Evolutionary conservation across 2,888 invertebrate species (phyloP), one percentile per base, ranked within the genome.

Genomic region (Andrena bucephala): DNA sequence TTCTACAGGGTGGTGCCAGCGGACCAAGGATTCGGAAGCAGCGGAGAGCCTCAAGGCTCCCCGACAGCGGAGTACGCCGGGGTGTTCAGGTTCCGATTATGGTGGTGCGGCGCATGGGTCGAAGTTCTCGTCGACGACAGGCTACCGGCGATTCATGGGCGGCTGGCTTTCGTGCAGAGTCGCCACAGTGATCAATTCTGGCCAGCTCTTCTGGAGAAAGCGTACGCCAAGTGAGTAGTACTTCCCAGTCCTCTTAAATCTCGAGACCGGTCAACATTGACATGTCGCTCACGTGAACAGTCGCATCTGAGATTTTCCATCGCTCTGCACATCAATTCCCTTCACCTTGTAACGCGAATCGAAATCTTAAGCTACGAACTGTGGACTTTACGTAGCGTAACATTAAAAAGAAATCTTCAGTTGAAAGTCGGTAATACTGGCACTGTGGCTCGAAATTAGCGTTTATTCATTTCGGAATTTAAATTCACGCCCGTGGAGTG

Each of bases 41-140:
- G 81, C 50, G 95, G 95, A 50, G 95, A 95, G 16, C 95, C 96
- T 20, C 81, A 90, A 2, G 90, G 90, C 65, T 92, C 92, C 16
- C 94, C 94, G 8, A 93, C 92, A 27, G 92, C 92, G 75, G 94
- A 94, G 81, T 97, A 97, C 90, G 96, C 97, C 62, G 98, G 98
- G 0, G 96, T 98, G 24, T 98, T 97, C 94, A 96, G 98, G 86
- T 98, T 98, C 94, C 96, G 98, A 0, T 94, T 98, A 29, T 98
- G 98, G 98, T 98, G 98, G 98, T 98, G 98, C 92, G 98, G 98
- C 4, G 97, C 98, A 92, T 98, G 98, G 98, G 96, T 97, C 33
- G 98, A 98, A 93, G 97, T 97, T 48, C 95, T 98, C 68, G 97
- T 98, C 24, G 98, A 98, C 93, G 98, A 98, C 94, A 95, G 98